Evolutionary conservation across 2,113 vertebrate genomes (phyloP).

Genomic region (Rhinogobius similis): DNA sequence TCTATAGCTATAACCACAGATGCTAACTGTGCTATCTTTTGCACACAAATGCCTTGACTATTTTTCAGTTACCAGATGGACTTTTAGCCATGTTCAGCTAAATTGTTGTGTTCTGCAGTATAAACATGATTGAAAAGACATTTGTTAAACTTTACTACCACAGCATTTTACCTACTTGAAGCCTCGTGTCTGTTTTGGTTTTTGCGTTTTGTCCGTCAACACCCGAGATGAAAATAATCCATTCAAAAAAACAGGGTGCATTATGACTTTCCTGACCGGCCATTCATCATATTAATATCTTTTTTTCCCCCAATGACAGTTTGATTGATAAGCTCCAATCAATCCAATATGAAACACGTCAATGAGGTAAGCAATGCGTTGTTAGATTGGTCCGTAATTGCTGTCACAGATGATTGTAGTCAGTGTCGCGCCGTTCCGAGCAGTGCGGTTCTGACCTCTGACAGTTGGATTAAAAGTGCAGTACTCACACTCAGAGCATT

Average conservation of each 20-base stretch:
- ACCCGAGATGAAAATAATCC: conserved; percentile 20
- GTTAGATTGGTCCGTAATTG: conserved; percentile 59
- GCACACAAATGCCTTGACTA: neutral
- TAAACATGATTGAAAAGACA: neutral
- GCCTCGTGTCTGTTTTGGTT: neutral
- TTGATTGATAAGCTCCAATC: conserved; percentile 57
- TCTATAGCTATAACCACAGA: neutral
- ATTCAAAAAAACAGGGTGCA: conserved; percentile 24
- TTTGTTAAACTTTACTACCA: neutral
- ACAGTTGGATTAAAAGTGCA: conserved; percentile 66
- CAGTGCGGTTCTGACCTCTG: conserved; percentile 50
- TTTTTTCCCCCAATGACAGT: conserved; percentile 30
- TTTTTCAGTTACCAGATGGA: neutral
- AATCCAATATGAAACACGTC: conserved; percentile 20
- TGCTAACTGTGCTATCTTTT: neutral
- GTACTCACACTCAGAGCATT: conserved; percentile 48
- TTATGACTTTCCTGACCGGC: conserved; percentile 38
- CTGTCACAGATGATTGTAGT: conserved; percentile 59
- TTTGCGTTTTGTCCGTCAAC: conserved; percentile 14
- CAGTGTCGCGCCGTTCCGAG: conserved; percentile 40
- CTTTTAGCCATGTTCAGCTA: neutral
- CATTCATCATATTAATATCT: conserved; percentile 42
- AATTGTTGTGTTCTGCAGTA: neutral
- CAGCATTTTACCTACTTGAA: neutral
- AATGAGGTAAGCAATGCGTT: conserved; percentile 28